Evolutionary conservation across 2,113 vertebrate species (phyloP).

Genomic region (Cinclus cinclus): DNA sequence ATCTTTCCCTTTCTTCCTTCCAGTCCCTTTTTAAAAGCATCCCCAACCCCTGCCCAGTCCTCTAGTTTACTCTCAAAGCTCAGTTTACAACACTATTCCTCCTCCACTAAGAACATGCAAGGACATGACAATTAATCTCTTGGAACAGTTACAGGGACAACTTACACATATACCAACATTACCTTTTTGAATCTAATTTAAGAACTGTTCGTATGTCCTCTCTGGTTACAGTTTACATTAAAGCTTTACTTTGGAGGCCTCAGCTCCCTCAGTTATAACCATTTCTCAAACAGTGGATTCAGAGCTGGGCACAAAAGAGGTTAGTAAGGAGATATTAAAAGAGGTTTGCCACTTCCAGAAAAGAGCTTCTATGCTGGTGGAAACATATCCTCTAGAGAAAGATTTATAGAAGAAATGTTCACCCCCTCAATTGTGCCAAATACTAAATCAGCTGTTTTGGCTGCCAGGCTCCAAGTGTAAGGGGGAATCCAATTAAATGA

Average conservation of each 20-base stretch:
- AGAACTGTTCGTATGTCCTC: neutral
- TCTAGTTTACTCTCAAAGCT: neutral
- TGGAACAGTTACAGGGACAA: conserved; percentile 28
- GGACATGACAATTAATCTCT: conserved; percentile 15
- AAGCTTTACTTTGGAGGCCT: neutral
- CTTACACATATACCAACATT: neutral
- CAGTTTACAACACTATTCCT: neutral
- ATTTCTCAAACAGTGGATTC: neutral
- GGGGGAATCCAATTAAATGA: conserved; percentile 27
- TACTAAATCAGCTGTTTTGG: neutral
- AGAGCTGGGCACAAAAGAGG: neutral
- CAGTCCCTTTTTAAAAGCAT: neutral
- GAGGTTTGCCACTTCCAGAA: neutral
- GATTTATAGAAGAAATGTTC: neutral
- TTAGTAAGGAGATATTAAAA: neutral
- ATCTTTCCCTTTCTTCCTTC: neutral
- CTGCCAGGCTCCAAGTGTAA: neutral
- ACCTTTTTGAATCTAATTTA: conserved; percentile 9
- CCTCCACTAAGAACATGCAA: neutral
- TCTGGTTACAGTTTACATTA: conserved; percentile 1
- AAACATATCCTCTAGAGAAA: neutral
- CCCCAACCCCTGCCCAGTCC: neutral
- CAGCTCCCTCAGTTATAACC: neutral
- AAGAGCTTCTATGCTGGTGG: neutral
- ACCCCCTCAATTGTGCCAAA: neutral